Conservation (phyloP, 2,113 vertebrate genomes). For the Brachyhypopomus occidentalis region DNA sequence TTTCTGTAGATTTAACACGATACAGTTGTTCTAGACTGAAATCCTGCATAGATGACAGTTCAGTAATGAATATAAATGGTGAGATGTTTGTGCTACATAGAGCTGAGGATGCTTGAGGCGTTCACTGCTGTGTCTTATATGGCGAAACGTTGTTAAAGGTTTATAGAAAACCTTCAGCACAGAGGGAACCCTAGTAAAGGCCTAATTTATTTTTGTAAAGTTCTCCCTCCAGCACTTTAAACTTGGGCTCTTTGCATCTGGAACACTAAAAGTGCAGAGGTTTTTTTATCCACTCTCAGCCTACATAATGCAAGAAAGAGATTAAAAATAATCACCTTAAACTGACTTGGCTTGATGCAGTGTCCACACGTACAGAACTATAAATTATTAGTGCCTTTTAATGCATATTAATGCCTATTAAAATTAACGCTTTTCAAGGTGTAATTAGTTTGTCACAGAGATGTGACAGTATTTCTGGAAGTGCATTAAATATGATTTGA, state of each 20-base stretch:
- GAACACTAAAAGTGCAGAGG: slow-evolving; percentile 33
- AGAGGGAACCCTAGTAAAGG: slow-evolving; percentile 41
- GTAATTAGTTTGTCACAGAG: slow-evolving; percentile 1
- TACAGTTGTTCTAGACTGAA: not conserved
- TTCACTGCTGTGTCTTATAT: slow-evolving; percentile 24
- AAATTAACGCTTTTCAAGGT: slow-evolving; percentile 11
- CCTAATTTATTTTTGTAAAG: slow-evolving; percentile 41
- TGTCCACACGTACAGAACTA: not conserved
- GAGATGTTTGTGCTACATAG: slow-evolving; percentile 12
- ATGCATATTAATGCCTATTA: not conserved
- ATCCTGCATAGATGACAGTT: slow-evolving; percentile 5
- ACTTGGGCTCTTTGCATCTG: slow-evolving; percentile 18
- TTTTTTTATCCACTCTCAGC: slow-evolving; percentile 22
- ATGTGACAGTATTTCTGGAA: not conserved
- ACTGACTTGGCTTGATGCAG: slow-evolving; percentile 17
- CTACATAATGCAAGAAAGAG: not conserved
- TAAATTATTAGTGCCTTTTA: not conserved
- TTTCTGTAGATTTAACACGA: not conserved
- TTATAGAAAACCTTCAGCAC: slow-evolving; percentile 30
- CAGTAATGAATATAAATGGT: slow-evolving; percentile 14
- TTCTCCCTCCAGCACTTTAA: slow-evolving; percentile 35
- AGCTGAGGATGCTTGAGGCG: slow-evolving; percentile 13
- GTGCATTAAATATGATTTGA: not conserved
- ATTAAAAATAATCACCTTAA: not conserved
- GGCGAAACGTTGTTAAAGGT: slow-evolving; percentile 32